phyloP scores from a whole-genome alignment of 2,113 vertebrate species.

The Muntiacus reevesi region DNA sequence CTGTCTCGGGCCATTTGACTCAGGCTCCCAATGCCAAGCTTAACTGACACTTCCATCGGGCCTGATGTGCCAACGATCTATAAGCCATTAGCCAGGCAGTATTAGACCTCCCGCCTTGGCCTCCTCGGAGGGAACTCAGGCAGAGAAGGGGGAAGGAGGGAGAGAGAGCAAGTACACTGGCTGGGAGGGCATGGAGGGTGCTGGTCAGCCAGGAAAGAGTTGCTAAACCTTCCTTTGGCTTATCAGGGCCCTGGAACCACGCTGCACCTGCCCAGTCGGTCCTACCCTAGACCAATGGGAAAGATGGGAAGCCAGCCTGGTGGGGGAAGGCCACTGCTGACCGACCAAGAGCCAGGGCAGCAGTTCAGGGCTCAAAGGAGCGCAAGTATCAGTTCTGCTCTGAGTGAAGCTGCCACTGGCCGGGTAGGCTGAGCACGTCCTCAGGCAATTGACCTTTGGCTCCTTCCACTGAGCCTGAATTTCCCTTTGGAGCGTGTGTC shows the following conservation, averaged over 20 bases:
- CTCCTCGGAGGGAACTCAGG: neutral
- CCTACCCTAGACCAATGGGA: neutral
- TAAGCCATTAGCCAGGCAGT: constrained; percentile 57
- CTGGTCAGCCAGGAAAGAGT: neutral
- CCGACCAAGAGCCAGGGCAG: neutral
- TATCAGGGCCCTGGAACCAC: neutral
- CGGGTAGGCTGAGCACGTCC: neutral
- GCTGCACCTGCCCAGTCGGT: neutral
- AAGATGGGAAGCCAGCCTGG: neutral
- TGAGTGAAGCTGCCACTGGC: rapidly evolving
- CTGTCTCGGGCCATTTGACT: constrained; percentile 63
- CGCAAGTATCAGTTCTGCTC: neutral
- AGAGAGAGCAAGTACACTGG: rapidly evolving
- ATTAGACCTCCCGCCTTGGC: neutral
- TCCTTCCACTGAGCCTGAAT: neutral
- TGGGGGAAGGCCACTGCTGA: rapidly evolving
- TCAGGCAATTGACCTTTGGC: neutral
- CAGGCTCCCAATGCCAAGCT: constrained; percentile 5
- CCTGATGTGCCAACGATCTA: constrained; percentile 27
- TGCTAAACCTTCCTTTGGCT: neutral
- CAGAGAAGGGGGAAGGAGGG: neutral
- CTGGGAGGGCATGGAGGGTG: rapidly evolving
- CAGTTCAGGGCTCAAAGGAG: neutral
- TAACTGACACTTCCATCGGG: constrained; percentile 60
- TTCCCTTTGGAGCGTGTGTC: neutral